Evolutionary conservation across 1,140 invertebrate species (phyloP).

Genomic region (Drosophila arizonae): DNA sequence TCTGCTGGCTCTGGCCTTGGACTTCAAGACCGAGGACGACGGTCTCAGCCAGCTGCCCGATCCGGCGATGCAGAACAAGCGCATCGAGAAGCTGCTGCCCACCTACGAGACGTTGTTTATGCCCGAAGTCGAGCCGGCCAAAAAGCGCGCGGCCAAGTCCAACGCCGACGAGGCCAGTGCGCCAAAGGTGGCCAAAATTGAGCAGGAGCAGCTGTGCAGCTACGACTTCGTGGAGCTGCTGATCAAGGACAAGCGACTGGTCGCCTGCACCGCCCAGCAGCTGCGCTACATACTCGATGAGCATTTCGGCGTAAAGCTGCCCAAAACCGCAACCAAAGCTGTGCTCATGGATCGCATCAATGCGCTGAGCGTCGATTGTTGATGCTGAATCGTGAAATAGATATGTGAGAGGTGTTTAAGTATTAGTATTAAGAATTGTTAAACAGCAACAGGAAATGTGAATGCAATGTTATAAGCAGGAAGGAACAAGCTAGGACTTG

Average conservation of each 20-base stretch:
- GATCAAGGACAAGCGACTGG: conserved; percentile 40
- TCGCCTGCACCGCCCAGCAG: conserved; percentile 53
- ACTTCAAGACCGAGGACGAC: conserved; percentile 58
- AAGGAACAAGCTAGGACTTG: neutral
- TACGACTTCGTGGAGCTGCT: conserved; percentile 49
- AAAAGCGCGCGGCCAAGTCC: conserved; percentile 58
- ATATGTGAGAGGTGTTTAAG: neutral
- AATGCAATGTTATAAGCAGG: neutral
- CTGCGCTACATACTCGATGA: conserved; percentile 50
- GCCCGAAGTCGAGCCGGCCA: conserved; percentile 41
- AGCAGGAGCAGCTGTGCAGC: conserved; percentile 38
- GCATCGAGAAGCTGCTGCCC: conserved; percentile 64
- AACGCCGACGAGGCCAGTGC: conserved; percentile 29
- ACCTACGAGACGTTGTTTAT: conserved; percentile 61
- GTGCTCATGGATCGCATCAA: conserved; percentile 54
- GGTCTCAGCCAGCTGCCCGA: conserved; percentile 61
- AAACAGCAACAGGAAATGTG: neutral
- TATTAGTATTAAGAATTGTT: neutral
- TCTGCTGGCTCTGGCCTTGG: conserved; percentile 63
- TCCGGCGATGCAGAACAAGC: conserved; percentile 58
- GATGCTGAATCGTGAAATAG: neutral
- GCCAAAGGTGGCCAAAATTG: conserved; percentile 62
- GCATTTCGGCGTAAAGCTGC: conserved; percentile 47
- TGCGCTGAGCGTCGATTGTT: neutral
- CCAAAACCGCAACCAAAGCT: conserved; percentile 38